These are phyloP conservation scores for Sphyrna mokarran DNA, from an alignment of 2,113 vertebrate species.

Conservation along the genomic window DNA sequence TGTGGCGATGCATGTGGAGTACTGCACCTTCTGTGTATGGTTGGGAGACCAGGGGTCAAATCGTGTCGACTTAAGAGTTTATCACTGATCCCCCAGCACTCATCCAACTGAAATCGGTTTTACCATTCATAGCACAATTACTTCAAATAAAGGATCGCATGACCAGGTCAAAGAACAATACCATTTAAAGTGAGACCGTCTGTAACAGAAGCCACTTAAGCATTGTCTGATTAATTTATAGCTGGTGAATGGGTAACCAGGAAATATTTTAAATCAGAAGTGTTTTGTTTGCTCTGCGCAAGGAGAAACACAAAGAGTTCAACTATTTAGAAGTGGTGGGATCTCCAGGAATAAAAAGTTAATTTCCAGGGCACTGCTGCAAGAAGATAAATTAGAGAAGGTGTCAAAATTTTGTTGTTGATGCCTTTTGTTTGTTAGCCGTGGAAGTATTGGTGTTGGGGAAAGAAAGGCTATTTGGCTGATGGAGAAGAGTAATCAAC, in stretches of 20 bases:
- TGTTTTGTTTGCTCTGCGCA: not conserved
- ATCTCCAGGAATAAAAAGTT: not conserved
- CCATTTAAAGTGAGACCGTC: not conserved
- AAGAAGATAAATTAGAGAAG: not conserved
- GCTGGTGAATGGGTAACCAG: not conserved
- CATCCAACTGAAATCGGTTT: not conserved
- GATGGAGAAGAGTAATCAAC: not conserved
- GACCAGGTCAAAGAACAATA: not conserved
- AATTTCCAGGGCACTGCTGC: not conserved
- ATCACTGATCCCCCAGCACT: not conserved
- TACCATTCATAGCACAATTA: slow-evolving; percentile 24
- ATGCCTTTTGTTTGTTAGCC: not conserved
- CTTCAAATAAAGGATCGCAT: not conserved
- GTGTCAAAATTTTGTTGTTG: not conserved
- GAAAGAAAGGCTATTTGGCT: not conserved
- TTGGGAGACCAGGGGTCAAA: not conserved
- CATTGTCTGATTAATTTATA: not conserved
- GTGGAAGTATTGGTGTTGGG: not conserved
- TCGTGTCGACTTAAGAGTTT: not conserved
- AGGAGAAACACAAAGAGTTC: not conserved
- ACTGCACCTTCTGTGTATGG: not conserved
- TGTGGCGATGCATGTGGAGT: not conserved
- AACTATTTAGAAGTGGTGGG: not conserved
- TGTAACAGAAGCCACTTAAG: not conserved
- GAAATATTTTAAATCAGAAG: not conserved